These are phyloP conservation scores for Helarctos malayanus DNA, from an alignment of 2,797 vertebrate species.

Conservation along the genomic window DNA sequence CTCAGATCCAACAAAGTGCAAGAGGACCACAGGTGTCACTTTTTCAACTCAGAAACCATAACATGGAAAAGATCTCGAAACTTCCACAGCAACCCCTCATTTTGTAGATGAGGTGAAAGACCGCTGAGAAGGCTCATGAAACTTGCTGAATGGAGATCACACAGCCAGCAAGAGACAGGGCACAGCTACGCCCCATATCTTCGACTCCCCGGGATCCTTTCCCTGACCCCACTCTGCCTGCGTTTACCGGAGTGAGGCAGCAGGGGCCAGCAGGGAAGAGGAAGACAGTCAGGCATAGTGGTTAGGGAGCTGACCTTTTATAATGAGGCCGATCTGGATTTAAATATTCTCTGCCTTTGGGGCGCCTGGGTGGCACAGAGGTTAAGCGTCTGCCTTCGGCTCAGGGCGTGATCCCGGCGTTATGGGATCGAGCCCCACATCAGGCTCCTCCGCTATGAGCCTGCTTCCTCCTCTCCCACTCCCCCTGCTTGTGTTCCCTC, in stretches of 20 bases:
- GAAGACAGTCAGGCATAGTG: fast-evolving
- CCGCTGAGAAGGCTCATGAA: fast-evolving
- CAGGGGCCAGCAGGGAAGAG: fast-evolving
- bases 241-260: neutral
- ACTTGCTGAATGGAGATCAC: neutral
- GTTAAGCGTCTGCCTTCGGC: no score
- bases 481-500: no score
- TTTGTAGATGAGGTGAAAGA: neutral
- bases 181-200: neutral
- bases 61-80: neutral
- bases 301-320: neutral
- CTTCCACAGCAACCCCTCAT: fast-evolving
- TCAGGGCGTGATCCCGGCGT: no score
- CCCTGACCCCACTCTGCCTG: fast-evolving
- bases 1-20: neutral
- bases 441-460: no score
- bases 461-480: no score
- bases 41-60: neutral
- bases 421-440: no score
- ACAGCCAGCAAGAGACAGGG: neutral
- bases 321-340: fast-evolving
- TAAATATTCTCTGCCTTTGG: neutral
- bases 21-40: neutral
- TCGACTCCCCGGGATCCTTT: neutral
- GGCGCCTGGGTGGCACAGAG: no score